phyloP scores from a whole-genome alignment of 53 echinoderm and acorn worm genomes.

The Paracentrotus lividus region DNA sequence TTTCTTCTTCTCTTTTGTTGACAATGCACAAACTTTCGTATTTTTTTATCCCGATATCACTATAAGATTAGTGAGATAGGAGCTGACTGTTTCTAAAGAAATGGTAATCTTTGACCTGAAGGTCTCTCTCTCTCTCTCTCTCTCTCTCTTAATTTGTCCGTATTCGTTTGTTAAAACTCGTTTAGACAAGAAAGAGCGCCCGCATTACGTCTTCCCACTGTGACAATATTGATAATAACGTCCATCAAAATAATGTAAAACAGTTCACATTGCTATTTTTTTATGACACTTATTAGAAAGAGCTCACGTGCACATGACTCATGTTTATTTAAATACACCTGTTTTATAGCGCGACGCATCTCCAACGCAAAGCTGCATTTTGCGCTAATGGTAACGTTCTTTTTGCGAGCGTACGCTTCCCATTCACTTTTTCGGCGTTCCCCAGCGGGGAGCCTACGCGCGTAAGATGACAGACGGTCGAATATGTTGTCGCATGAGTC shows the following conservation, averaged over 20 bases:
- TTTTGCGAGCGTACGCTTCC: background rate
- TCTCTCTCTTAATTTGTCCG: background rate
- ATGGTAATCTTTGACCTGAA: too few species aligned
- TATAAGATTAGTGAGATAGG: too few species aligned
- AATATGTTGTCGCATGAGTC: constrained; percentile 21
- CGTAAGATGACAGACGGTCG: constrained; percentile 39
- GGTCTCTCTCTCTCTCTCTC: background rate
- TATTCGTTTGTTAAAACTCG: background rate
- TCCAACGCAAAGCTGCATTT: background rate
- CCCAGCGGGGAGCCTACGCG: constrained; percentile 10
- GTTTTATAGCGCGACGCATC: background rate
- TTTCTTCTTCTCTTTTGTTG: background rate
- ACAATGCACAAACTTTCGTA: background rate
- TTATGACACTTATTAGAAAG: too few species aligned
- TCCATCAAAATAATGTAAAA: background rate
- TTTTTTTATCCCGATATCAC: background rate
- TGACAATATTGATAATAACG: constrained; percentile 7
- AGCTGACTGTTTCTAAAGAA: too few species aligned
- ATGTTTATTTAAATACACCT: background rate
- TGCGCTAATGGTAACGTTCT: background rate
- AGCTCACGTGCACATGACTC: background rate
- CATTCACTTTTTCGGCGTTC: background rate
- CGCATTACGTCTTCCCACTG: background rate
- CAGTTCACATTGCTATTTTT: background rate
- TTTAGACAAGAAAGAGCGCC: background rate